A percentile compares a stretch with the other conserved stretches of the same genome.
These are phyloP conservation scores for Lordiphosa mommai DNA, from an alignment of 1,140 invertebrate species.

Conservation along the genomic window DNA sequence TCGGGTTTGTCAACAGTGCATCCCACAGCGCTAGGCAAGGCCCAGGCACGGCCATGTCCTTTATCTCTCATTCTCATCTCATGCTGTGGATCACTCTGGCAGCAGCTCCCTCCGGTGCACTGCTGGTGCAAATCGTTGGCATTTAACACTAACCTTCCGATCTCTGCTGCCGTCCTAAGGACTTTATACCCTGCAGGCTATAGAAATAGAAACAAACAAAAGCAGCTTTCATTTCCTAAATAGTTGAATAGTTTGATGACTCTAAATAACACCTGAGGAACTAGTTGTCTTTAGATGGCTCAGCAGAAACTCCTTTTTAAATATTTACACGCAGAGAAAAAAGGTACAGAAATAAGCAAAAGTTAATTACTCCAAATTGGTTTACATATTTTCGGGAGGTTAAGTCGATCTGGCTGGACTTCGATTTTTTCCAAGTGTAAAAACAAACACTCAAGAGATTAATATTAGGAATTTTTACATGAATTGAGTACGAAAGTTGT, in stretches of 20 bases:
- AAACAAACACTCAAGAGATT: too few species aligned
- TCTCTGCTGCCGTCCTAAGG: conserved; percentile 12
- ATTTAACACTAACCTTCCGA: conserved; percentile 66
- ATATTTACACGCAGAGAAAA: too few species aligned
- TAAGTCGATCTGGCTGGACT: too few species aligned
- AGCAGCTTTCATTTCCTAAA: conserved; percentile 14
- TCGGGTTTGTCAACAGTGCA: conserved; percentile 30
- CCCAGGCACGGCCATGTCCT: conserved; percentile 34
- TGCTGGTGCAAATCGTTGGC: conserved; percentile 69
- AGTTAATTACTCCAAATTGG: too few species aligned
- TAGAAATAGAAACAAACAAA: conserved; percentile 1
- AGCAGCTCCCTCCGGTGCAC: conserved; percentile 50
- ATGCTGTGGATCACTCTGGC: conserved; percentile 35
- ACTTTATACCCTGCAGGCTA: conserved; percentile 13
- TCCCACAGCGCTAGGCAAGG: conserved; percentile 61
- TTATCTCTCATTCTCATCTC: conserved; percentile 26
- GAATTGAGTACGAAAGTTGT: too few species aligned
- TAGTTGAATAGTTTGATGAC: too few species aligned
- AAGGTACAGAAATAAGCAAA: too few species aligned
- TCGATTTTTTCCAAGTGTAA: too few species aligned
- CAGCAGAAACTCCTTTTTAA: too few species aligned
- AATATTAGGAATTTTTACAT: too few species aligned
- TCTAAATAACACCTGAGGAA: conserved; percentile 39
- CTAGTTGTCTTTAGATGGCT: too few species aligned
- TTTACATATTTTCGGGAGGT: too few species aligned